Evolutionary conservation across 2,797 vertebrate genomes (phyloP).

Genomic region (Nothura maculosa): DNA sequence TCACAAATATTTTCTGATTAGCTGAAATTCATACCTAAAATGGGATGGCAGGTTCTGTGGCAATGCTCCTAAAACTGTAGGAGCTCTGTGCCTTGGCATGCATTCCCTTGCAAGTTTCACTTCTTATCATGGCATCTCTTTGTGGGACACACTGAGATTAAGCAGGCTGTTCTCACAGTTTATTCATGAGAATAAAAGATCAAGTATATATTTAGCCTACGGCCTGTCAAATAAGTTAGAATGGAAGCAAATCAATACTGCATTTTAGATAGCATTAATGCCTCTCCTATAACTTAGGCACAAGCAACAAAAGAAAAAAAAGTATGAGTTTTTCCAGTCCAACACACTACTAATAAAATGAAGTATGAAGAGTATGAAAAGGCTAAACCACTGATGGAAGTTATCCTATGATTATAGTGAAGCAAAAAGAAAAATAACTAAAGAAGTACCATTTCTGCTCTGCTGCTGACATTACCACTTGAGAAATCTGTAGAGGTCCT

Average conservation of each 20-base stretch:
- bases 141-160: neutral
- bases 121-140: neutral
- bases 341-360: neutral
- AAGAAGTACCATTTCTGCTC: neutral
- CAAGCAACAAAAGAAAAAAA: neutral
- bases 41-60: neutral
- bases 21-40: neutral
- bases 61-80: neutral
- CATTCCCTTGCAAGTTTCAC: neutral
- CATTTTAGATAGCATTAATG: neutral
- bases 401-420: neutral
- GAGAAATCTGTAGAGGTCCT: neutral
- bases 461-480: constrained; percentile 3
- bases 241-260: neutral
- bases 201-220: neutral
- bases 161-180: neutral
- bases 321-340: neutral
- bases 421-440: neutral
- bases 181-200: neutral
- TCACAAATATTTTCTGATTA: neutral
- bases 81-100: neutral
- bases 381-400: neutral
- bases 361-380: neutral
- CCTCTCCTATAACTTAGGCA: neutral
- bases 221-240: neutral